Base-by-base conservation (phyloP, 2,797 vertebrate species). In the Enteromius afrohamiltoni region DNA sequence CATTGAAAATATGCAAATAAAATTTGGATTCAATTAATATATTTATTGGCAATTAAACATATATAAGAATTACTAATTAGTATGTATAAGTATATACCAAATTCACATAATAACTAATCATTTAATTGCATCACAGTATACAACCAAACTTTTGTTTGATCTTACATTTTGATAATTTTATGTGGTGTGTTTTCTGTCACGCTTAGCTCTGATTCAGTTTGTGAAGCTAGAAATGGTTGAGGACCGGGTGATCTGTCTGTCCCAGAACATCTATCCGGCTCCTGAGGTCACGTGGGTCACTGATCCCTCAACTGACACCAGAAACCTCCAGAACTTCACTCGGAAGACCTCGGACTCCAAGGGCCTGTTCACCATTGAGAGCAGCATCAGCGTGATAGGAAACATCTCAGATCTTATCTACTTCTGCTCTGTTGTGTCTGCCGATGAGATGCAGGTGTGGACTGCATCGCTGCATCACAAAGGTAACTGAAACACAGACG, bases 361-460 rank as follows among this genome's bases (percentile, higher is more conserved):
- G 79, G 93, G 94, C 71, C 91, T 95, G 77, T 93, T 92, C 85
- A 93, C 88, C 8, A 90, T 95, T 45, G 91, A 92, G 82, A 95
- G 94, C 89, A 88, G 86, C 0, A 88, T 95, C 79, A 90, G 87
- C 83, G 90, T 90, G 84, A 77, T 91, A 86, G 93, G 91, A 77
- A 92, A 93, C 75, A 31, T 84, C 64, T 92, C 91, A 67, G 90
- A 92, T 83, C 85, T 88, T 9, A 91, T 91, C 53, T 95, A 93
- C 91, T 88, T 94, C 87, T 95, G 95, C 92, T 92, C 93, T 37
- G 91, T 95, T 65, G 89, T 75, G 55, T 93, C 95, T 0, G 91
- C 92, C 0, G 94, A 95, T 86, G 91, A 88, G 86, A 89, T 85
- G 40, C 94, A 95, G 87, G 91, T 93, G 86, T 95, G 94, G 94